Evolutionary conservation across 2,113 vertebrate species (phyloP), one percentile per base, ranked within the genome.

Genomic region (Ursus arctos): DNA sequence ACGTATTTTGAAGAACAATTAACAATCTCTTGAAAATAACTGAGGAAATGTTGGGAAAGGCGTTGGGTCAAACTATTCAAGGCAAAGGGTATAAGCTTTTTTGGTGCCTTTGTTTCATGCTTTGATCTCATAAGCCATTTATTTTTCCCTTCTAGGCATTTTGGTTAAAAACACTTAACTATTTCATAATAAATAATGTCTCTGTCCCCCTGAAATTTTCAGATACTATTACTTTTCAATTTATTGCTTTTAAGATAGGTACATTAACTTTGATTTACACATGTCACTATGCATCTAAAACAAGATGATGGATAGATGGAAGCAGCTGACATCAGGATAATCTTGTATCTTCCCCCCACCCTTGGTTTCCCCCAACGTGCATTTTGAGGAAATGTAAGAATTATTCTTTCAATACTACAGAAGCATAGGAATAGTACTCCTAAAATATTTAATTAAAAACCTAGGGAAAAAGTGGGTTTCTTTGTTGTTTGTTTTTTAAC

Each of bases 1-100:
- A 53, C 92, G 65, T 36, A 59, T n/a, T 96, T 96, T 96, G 67
- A 95, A 55, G 47, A 91, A 93, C 67, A 93, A 84, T 71, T 9
- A 92, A 76, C 55, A 95, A 57, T 80, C 14, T 94, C 36, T 97
- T 90, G 84, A 96, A 89, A 94, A 69, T 92, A 61, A 81, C 55
- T 40, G 14, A 90, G 63, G 65, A 95, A 92, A 95, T 74, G 19
- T n/a, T 89, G 59, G 40, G 57, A 67, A 94, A 94, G 43, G 31
- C 53, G 4, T 89, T 91, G 24, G 85, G 65, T 86, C 86, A 89
- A 89, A 67, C 76, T 86, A 89, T 77, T 96, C 28, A 95, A 89
- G 49, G 67, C 31, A 82, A 72, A 91, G 4, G 1, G 18, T 65
- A 65, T 67, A 80, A 18, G 1, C 6, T 22, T 65, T 92, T 84